Evolutionary conservation across 2,797 vertebrate genomes (phyloP).

Genomic region (Coregonus ussuriensis): DNA sequence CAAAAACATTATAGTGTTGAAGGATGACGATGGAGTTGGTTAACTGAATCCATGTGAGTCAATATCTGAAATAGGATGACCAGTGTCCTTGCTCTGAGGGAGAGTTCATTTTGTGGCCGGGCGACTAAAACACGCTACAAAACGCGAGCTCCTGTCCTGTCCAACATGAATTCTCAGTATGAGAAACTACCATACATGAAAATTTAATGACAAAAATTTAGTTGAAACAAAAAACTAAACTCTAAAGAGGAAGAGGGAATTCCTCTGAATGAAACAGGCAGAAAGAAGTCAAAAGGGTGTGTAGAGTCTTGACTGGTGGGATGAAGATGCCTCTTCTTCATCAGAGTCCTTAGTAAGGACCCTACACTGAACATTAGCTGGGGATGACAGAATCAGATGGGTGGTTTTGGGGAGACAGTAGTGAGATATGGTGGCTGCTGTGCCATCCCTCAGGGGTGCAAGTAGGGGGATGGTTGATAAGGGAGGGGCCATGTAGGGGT

Average conservation of each 20-base stretch:
- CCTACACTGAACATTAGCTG: background rate
- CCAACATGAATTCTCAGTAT: conserved; percentile 41
- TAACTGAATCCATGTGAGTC: conserved; percentile 17
- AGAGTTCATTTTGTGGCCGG: background rate
- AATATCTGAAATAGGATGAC: conserved; percentile 1
- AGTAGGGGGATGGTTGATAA: background rate
- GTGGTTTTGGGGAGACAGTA: conserved; percentile 24
- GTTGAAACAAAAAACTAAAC: conserved; percentile 12
- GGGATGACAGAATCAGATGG: conserved; percentile 29
- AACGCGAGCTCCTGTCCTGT: conserved; percentile 51
- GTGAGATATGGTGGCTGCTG: conserved; percentile 30
- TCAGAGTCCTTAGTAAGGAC: background rate
- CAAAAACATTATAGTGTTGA: conserved; percentile 19
- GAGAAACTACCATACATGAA: conserved; percentile 39
- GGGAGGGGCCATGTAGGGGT: background rate
- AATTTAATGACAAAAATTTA: conserved; percentile 14
- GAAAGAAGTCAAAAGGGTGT: background rate
- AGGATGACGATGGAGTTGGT: conserved; percentile 9
- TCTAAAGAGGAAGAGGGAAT: conserved; percentile 7
- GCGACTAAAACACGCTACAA: conserved; percentile 18
- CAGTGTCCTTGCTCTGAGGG: conserved; percentile 14
- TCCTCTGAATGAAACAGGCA: background rate
- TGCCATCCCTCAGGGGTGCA: background rate
- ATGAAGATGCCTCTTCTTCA: conserved; percentile 17
- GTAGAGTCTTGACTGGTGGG: conserved; percentile 8